Evolutionary conservation across 2,113 vertebrate species (phyloP).

Genomic region (Eurystomus gularis): DNA sequence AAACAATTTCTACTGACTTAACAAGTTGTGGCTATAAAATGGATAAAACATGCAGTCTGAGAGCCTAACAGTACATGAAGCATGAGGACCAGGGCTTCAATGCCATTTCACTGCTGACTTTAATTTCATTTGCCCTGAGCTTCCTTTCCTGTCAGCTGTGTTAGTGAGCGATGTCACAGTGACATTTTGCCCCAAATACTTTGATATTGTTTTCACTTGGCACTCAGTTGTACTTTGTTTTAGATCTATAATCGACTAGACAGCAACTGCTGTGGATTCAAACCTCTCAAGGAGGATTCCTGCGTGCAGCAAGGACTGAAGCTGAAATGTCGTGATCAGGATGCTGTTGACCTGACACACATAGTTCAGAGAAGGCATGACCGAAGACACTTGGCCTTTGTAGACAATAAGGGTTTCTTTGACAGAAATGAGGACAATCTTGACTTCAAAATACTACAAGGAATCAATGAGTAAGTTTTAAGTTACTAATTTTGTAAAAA

Average conservation of each 20-base stretch:
- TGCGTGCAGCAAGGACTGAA: conserved; percentile 78
- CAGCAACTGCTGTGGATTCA: conserved; percentile 93
- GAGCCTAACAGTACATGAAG: background rate
- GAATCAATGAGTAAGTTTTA: conserved; percentile 92
- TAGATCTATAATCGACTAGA: conserved; percentile 93
- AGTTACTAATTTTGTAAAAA: background rate
- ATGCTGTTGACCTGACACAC: conserved; percentile 78
- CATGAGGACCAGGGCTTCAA: background rate
- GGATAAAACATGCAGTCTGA: background rate
- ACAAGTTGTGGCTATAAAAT: background rate
- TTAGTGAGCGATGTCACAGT: background rate
- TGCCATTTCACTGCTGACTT: background rate
- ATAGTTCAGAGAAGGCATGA: conserved; percentile 82
- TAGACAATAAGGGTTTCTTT: conserved; percentile 91
- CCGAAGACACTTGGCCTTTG: conserved; percentile 84
- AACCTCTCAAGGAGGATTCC: conserved; percentile 84
- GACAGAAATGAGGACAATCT: conserved; percentile 94
- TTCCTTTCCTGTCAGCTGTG: background rate
- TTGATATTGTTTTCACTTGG: background rate
- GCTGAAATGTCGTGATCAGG: conserved; percentile 76
- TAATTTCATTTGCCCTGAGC: background rate
- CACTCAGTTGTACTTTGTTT: conserved; percentile 34
- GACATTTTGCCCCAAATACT: background rate
- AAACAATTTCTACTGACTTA: background rate
- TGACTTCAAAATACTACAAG: conserved; percentile 90